These are phyloP conservation scores for Dryomyza anilis DNA, from an alignment of 2,888 invertebrate species.

Conservation along the genomic window DNA sequence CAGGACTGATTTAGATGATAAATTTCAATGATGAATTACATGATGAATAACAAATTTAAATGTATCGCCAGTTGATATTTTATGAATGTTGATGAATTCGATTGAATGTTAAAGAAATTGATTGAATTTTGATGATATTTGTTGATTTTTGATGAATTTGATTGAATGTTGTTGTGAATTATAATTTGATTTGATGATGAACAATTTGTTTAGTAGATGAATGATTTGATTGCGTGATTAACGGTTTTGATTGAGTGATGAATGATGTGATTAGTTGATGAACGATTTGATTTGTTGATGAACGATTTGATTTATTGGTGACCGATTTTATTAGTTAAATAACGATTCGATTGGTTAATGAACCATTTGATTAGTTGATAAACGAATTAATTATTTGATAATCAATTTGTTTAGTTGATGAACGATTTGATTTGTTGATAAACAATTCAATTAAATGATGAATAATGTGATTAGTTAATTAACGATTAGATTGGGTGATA, in stretches of 20 bases:
- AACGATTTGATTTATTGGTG: no score
- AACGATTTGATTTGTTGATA: not conserved
- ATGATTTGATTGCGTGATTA: not conserved
- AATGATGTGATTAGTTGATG: not conserved
- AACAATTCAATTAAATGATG: not conserved
- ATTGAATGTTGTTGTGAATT: no score
- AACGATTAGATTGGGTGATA: not conserved
- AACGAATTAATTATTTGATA: not conserved
- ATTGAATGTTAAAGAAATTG: not conserved
- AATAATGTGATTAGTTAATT: not conserved
- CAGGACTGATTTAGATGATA: constrained; percentile 69
- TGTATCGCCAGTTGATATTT: not conserved
- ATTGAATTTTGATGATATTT: not conserved
- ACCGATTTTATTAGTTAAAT: no score
- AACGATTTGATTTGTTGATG: not conserved
- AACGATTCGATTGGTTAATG: not conserved
- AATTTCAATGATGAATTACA: not conserved
- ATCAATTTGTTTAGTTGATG: not conserved
- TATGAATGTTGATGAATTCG: not conserved
- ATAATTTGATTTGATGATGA: not conserved
- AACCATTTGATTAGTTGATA: not conserved
- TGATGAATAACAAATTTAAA: not conserved
- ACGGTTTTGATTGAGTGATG: not conserved
- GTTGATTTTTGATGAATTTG: no score
- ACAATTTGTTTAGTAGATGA: not conserved